Conservation (phyloP, 2,797 vertebrate species). For the Lemur catta region DNA sequence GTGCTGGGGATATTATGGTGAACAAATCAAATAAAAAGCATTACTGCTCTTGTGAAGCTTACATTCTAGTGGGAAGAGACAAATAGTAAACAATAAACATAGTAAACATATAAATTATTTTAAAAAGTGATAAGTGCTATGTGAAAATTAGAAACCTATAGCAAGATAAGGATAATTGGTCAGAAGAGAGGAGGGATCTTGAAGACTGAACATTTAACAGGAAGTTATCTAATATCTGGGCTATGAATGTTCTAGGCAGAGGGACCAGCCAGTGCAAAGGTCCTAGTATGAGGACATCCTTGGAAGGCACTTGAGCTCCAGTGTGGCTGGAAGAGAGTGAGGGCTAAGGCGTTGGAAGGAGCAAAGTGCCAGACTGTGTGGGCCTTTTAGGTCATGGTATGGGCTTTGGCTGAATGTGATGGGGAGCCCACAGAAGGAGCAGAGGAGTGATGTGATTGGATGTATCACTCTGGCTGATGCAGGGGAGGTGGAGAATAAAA, state of each 20-base stretch:
- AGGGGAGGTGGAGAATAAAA: neutral
- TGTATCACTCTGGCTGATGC: neutral
- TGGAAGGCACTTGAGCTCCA: neutral
- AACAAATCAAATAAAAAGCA: neutral
- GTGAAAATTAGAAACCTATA: neutral
- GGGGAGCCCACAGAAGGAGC: neutral
- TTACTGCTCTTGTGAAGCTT: neutral
- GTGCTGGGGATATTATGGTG: neutral
- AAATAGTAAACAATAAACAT: neutral
- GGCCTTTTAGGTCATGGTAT: neutral
- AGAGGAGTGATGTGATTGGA: neutral
- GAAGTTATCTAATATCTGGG: neutral
- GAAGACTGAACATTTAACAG: neutral
- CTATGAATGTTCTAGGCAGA: neutral
- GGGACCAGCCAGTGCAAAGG: neutral
- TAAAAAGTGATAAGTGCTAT: neutral
- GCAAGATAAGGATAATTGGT: neutral
- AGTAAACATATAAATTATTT: neutral
- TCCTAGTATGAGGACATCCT: neutral
- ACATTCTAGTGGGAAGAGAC: neutral
- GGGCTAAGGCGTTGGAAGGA: no score
- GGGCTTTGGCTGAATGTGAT: neutral
- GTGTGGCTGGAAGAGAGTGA: neutral
- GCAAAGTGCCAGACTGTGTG: neutral
- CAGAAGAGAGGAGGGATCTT: neutral